Base-by-base conservation (phyloP, 2,888 invertebrate species). In the Anoplius nigerrimus region DNA sequence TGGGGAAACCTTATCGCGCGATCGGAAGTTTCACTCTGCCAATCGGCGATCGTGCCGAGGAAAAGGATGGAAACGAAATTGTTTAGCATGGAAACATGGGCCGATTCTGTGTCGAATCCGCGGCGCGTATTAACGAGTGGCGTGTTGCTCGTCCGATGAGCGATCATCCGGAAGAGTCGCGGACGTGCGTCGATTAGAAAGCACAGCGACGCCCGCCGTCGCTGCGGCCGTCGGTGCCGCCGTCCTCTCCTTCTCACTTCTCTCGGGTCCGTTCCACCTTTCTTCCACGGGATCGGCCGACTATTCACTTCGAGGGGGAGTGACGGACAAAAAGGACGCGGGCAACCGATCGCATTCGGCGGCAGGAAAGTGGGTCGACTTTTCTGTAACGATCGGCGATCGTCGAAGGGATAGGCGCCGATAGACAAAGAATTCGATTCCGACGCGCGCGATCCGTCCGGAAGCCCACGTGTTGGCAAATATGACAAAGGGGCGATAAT, bases 121-220 rank as follows among this genome's bases (percentile, higher is more conserved):
- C n/a, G n/a, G n/a, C n/a, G n/a, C n/a, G n/a, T n/a, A n/a, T n/a
- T n/a, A n/a, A n/a, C n/a, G n/a, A n/a, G n/a, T n/a, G n/a, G n/a
- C n/a, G n/a, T n/a, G n/a, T 5, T 16, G n/a, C 5, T 48, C 11
- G 48, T 8, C n/a, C 48, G 48, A 48, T 34, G 34, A 8, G 48
- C 16, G 16, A 48, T 48, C 11, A 18, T 48, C 18, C 16, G 48
- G 13, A 48, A 48, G 48, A 18, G 18, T 48, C 11, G 48, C 18
- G 18, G 53, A 61, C 69, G 67, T 58, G 66, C 67, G 69, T 65
- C 77, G 80, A 85, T 86, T 87, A 87, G 86, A 86, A 86, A 87
- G 86, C 83, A 67, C 53, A 16, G 20, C 51, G 11, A n/a, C 18
- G 48, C 48, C 18, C 48, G 48, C 13, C 16, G 18, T 18, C 48